A percentile compares a stretch with the other conserved stretches of the same genome.
Conservation (phyloP, 2,797 vertebrate genomes). For the Coccyzus lansbergi region DNA sequence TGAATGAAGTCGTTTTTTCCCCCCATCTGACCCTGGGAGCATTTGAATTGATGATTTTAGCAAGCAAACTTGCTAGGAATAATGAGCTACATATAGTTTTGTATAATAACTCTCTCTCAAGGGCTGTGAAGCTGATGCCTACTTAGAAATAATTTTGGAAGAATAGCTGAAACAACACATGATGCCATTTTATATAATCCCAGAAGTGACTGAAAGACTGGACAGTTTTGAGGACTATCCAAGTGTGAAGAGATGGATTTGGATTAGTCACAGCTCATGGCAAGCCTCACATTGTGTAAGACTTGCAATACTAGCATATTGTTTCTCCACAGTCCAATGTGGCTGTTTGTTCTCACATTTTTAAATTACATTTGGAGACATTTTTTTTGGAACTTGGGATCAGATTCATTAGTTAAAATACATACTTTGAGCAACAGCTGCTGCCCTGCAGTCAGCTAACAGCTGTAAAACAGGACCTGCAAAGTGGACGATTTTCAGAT, state of each 20-base stretch:
- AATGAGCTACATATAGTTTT: constrained; percentile 31
- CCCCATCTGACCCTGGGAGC: not conserved
- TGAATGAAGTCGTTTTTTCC: constrained; percentile 42
- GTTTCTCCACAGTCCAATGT: constrained; percentile 17
- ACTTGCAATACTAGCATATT: constrained; percentile 8
- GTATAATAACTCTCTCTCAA: constrained; percentile 44
- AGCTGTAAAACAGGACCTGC: constrained; percentile 12
- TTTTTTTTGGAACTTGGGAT: constrained; percentile 22
- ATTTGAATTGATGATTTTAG: constrained; percentile 50
- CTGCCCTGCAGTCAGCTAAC: constrained; percentile 12
- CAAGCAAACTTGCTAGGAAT: constrained; percentile 32
- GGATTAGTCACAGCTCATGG: constrained; percentile 58
- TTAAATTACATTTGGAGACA: constrained; percentile 55
- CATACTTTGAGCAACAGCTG: not conserved
- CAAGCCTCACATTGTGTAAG: constrained; percentile 49
- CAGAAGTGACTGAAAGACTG: constrained; percentile 63
- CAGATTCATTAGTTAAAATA: constrained; percentile 47
- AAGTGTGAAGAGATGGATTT: constrained; percentile 66
- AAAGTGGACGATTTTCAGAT: not conserved
- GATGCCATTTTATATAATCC: constrained; percentile 75
- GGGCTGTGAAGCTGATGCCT: constrained; percentile 44
- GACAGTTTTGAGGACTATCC: constrained; percentile 71
- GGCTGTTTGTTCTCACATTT: constrained; percentile 26
- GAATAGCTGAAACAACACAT: constrained; percentile 69
- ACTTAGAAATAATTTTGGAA: constrained; percentile 66